These are phyloP conservation scores for Tenualosa ilisha DNA, from an alignment of 2,797 vertebrate species.

Conservation along the genomic window DNA sequence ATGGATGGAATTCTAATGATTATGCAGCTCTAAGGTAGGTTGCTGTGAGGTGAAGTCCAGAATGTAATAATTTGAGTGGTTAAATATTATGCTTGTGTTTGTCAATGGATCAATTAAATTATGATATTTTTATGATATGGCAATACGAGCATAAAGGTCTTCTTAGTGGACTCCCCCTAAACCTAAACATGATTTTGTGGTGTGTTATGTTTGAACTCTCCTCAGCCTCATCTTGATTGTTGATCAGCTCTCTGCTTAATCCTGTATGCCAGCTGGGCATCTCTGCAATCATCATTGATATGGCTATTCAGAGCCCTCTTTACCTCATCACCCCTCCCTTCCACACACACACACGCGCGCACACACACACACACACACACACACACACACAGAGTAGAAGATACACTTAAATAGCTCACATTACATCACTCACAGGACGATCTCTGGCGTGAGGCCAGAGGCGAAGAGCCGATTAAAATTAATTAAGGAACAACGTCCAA, in stretches of 20 bases:
- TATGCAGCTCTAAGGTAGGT: background rate
- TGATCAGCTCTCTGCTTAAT: background rate
- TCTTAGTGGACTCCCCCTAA: background rate
- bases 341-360: background rate
- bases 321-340: background rate
- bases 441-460: slow-evolving; percentile 26
- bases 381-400: background rate
- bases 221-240: background rate
- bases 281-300: slow-evolving; percentile 1
- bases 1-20: background rate
- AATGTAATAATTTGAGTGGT: background rate
- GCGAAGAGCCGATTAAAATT: slow-evolving; percentile 35
- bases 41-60: background rate
- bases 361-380: slow-evolving; percentile 3
- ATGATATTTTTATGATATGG: background rate
- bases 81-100: background rate
- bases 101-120: background rate
- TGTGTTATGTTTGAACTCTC: background rate
- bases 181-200: slow-evolving; percentile 1
- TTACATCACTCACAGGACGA: slow-evolving; percentile 36
- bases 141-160: background rate
- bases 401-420: slow-evolving; percentile 21
- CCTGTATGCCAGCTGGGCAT: slow-evolving; percentile 1
- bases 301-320: background rate
- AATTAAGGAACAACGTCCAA: slow-evolving; percentile 41